Evolutionary conservation across 2,888 invertebrate genomes (phyloP).

Genomic region (Chalcis sispes): DNA sequence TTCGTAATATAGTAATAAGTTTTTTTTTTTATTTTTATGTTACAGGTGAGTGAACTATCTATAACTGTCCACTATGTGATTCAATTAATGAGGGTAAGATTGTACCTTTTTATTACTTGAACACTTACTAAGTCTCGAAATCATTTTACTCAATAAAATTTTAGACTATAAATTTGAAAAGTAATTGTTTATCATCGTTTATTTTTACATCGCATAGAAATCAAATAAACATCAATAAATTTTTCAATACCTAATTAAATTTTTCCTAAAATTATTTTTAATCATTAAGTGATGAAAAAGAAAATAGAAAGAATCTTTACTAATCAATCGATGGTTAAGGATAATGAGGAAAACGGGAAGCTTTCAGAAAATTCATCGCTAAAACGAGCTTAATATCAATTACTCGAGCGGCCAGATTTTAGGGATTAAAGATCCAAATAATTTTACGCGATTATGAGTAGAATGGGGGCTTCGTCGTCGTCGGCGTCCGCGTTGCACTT

Average conservation of each 20-base stretch:
- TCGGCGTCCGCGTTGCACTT: not conserved
- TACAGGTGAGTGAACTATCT: constrained; percentile 17
- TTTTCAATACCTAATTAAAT: too few species aligned
- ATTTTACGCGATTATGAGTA: constrained; percentile 45
- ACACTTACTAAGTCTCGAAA: too few species aligned
- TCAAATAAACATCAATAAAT: not conserved
- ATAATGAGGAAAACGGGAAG: not conserved
- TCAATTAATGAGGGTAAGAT: too few species aligned
- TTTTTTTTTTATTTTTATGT: constrained; percentile 9
- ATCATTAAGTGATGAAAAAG: constrained; percentile 11
- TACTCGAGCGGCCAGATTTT: constrained; percentile 42
- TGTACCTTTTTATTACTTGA: not conserved
- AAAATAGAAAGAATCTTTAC: constrained; percentile 6
- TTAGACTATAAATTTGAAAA: not conserved
- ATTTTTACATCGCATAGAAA: not conserved
- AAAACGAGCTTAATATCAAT: constrained; percentile 48
- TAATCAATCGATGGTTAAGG: constrained; percentile 19
- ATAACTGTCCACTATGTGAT: too few species aligned
- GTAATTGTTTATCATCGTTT: not conserved
- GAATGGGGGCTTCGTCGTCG: not conserved
- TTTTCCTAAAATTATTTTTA: not conserved
- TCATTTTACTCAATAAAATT: not conserved
- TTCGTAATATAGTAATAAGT: too few species aligned
- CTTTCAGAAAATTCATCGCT: constrained; percentile 39
- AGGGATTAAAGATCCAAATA: constrained; percentile 49